Conservation (phyloP, 2,113 vertebrate species). For the Mesitornis unicolor region DNA sequence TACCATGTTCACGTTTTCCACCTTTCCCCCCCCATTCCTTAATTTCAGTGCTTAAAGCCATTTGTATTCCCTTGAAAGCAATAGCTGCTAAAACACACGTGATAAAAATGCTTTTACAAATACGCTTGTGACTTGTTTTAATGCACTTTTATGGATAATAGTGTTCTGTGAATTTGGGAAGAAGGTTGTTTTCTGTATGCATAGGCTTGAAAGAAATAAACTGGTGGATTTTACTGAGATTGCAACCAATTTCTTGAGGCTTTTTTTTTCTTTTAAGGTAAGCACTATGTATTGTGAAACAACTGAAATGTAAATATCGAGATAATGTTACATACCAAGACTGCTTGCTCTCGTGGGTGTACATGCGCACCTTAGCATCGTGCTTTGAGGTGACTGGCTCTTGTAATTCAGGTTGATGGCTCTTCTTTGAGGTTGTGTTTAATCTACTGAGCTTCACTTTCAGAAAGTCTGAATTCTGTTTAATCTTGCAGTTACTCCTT, state of each 20-base stretch:
- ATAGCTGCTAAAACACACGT: background rate
- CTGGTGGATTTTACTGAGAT: background rate
- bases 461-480: background rate
- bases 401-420: background rate
- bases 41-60: background rate
- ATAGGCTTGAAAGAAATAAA: background rate
- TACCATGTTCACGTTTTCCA: background rate
- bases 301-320: background rate
- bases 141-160: background rate
- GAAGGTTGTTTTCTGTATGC: background rate
- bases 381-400: background rate
- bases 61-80: background rate
- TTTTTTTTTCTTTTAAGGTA: background rate
- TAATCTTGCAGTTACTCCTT: background rate
- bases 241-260: background rate
- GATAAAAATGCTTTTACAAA: background rate
- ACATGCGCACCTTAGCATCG: background rate
- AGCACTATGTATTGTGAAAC: background rate
- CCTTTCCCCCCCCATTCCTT: background rate
- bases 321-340: background rate
- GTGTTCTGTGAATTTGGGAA: background rate
- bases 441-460: background rate
- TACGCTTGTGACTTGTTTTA: background rate
- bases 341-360: background rate
- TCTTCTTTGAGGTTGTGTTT: background rate